Percentiles rank a stretch among this genome's conserved stretches.
Evolutionary conservation across 1,140 invertebrate genomes (phyloP).

Genomic region (Mizuhopecten yessoensis): DNA sequence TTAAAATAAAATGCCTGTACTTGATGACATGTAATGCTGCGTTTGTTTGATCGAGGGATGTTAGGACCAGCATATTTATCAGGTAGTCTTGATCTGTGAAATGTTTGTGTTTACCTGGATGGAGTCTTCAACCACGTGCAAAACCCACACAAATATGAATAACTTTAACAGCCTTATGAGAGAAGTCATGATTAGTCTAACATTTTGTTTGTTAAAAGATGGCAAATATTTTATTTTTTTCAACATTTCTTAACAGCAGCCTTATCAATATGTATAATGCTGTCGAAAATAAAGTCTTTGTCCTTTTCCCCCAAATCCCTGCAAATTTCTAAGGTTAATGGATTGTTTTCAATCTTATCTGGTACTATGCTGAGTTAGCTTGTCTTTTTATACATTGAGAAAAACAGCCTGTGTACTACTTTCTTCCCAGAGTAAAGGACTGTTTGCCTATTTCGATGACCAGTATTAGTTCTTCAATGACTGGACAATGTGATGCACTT

Average conservation of each 20-base stretch:
- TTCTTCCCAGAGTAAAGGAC: too few relatives aligned
- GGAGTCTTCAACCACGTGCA: neutral
- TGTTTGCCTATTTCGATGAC: too few relatives aligned
- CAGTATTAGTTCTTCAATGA: too few relatives aligned
- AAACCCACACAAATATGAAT: neutral
- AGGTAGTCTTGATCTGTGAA: neutral
- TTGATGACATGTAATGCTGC: constrained; percentile 9
- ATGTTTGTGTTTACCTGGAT: constrained; percentile 16
- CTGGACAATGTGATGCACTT: too few relatives aligned
- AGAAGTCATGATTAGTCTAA: neutral
- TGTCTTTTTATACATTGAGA: too few relatives aligned
- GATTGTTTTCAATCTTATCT: too few relatives aligned
- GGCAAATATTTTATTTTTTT: too few relatives aligned
- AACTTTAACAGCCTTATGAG: neutral
- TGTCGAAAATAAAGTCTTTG: neutral
- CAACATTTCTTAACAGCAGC: neutral
- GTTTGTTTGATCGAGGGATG: neutral
- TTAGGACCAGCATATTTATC: neutral
- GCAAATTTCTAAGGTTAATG: neutral
- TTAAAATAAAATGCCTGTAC: constrained; percentile 33
- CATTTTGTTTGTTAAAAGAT: too few relatives aligned
- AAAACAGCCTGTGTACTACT: too few relatives aligned
- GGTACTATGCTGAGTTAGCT: too few relatives aligned
- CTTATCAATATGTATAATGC: neutral
- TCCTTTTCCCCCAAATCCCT: neutral